These are phyloP conservation scores for Geophilus truncorum DNA, from an alignment of 2,888 invertebrate species.

Conservation along the genomic window DNA sequence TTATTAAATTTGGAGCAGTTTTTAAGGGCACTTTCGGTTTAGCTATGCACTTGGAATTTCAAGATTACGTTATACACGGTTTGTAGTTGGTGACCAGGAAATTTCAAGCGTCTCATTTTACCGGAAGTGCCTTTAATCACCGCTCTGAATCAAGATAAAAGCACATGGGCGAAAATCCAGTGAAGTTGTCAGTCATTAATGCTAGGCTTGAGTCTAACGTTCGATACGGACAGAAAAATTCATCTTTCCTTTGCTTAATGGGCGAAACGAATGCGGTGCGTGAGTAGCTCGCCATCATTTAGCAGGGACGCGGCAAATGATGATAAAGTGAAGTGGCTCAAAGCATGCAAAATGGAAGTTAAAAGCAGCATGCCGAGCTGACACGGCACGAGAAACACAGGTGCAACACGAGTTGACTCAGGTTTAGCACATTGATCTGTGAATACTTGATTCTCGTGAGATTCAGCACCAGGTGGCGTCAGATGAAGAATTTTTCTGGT, in stretches of 20 bases:
- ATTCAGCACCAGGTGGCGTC: not conserved
- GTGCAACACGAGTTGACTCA: not conserved
- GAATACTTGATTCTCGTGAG: not conserved
- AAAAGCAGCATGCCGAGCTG: not conserved
- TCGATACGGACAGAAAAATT: too few relatives aligned
- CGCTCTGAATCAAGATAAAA: too few relatives aligned
- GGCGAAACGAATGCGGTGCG: not conserved
- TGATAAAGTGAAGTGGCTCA: not conserved
- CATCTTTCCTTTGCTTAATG: not conserved
- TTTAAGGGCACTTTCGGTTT: too few relatives aligned
- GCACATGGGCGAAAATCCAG: too few relatives aligned
- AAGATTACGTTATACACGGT: too few relatives aligned
- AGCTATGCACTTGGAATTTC: too few relatives aligned
- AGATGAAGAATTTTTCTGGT: not conserved
- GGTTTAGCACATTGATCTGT: not conserved
- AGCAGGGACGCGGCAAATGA: not conserved
- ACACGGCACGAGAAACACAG: not conserved
- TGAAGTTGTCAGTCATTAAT: too few relatives aligned
- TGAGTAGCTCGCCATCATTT: not conserved
- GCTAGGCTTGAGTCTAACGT: too few relatives aligned
- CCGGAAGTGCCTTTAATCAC: too few relatives aligned
- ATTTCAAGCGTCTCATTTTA: too few relatives aligned
- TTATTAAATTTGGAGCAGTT: too few relatives aligned
- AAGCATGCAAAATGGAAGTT: slow-evolving; percentile 4
- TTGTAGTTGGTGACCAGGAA: too few relatives aligned